These are phyloP conservation scores for Magallana gigas DNA, from an alignment of 1,140 invertebrate species.

Conservation along the genomic window DNA sequence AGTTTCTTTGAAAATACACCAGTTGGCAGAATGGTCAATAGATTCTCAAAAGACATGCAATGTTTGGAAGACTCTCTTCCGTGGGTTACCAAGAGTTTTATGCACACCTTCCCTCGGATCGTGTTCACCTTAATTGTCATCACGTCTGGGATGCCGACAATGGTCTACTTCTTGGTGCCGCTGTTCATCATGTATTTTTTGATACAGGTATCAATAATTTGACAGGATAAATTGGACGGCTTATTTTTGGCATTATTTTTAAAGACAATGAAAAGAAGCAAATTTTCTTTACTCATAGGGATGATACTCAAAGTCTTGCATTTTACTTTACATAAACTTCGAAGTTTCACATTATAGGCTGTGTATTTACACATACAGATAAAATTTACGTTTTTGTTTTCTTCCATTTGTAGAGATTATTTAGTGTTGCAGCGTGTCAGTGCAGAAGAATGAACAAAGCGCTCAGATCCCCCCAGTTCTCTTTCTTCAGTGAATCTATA, in stretches of 20 bases:
- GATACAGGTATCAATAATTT: too few species aligned
- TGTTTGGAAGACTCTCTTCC: slow-evolving; percentile 68
- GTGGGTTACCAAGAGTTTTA: not conserved
- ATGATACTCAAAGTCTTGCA: too few species aligned
- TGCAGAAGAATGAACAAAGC: slow-evolving; percentile 80
- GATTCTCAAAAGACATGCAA: slow-evolving; percentile 82
- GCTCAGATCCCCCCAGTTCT: slow-evolving; percentile 80
- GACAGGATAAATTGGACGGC: too few species aligned
- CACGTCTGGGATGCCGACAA: not conserved
- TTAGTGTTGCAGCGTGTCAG: slow-evolving; percentile 87
- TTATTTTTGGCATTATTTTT: too few species aligned
- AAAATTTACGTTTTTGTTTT: not conserved
- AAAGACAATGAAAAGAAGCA: too few species aligned
- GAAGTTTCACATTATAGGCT: too few species aligned
- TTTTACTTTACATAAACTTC: too few species aligned
- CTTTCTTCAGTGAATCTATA: slow-evolving; percentile 80
- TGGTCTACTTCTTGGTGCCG: not conserved
- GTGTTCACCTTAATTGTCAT: not conserved
- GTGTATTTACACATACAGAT: too few species aligned
- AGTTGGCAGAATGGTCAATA: slow-evolving; percentile 83
- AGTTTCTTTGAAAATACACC: slow-evolving; percentile 85
- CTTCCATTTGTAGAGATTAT: slow-evolving; percentile 87
- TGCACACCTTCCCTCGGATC: not conserved
- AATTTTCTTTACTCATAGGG: too few species aligned
- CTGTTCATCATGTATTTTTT: not conserved